These are phyloP conservation scores for Sinohyriopsis cumingii DNA, from an alignment of 2,888 invertebrate species.

Conservation along the genomic window DNA sequence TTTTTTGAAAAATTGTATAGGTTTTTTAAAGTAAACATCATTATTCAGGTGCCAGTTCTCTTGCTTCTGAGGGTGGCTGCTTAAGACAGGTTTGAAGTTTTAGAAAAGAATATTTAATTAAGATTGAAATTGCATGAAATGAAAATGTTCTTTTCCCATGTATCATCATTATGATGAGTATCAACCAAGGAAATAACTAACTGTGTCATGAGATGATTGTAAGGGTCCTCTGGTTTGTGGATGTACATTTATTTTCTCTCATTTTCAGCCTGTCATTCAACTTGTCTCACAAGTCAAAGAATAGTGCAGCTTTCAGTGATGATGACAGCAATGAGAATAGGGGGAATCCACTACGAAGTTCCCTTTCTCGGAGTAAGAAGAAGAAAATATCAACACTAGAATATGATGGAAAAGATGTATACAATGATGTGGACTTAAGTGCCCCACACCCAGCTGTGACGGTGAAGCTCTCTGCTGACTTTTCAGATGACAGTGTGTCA, in stretches of 20 bases:
- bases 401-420: conserved; percentile 43
- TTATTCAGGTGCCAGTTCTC: too few relatives aligned
- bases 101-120: not conserved
- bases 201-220: too few relatives aligned
- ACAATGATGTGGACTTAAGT: conserved; percentile 53
- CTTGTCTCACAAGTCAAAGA: conserved; percentile 25
- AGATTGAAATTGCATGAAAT: not conserved
- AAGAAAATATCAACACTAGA: conserved; percentile 14
- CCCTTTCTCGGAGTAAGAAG: conserved; percentile 19
- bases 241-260: not conserved
- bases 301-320: conserved; percentile 20
- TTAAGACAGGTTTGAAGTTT: not conserved
- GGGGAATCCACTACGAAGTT: not conserved
- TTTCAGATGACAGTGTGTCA: conserved; percentile 53
- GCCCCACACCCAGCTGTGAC: conserved; percentile 27
- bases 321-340: conserved; percentile 14
- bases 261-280: conserved; percentile 37
- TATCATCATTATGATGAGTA: too few relatives aligned
- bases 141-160: not conserved
- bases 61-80: too few relatives aligned
- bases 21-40: too few relatives aligned
- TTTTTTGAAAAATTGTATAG: too few relatives aligned
- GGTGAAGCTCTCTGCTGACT: conserved; percentile 41
- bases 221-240: too few relatives aligned
- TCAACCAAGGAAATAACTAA: too few relatives aligned